These are phyloP conservation scores for Tanytarsus gracilentus DNA, from an alignment of 2,888 invertebrate genomes.

Conservation along the genomic window DNA sequence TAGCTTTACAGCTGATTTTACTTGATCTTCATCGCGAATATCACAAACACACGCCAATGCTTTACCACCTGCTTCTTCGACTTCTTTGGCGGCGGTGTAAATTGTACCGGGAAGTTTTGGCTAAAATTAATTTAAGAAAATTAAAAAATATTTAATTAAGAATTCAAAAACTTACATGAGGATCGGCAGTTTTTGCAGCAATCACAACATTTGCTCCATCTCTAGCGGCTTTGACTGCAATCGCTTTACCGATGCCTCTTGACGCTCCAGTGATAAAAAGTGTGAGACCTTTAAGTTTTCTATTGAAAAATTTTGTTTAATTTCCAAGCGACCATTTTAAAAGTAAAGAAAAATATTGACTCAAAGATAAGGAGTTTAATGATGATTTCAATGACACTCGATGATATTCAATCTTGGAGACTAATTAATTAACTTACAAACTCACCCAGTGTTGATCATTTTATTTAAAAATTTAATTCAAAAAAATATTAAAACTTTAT, in stretches of 20 bases:
- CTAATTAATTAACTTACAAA: too few relatives aligned
- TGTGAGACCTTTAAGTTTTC: neutral
- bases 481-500: too few relatives aligned
- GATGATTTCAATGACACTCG: too few relatives aligned
- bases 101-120: slow-evolving; percentile 60
- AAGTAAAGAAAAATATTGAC: too few relatives aligned
- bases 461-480: too few relatives aligned
- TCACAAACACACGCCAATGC: slow-evolving; percentile 74
- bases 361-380: too few relatives aligned
- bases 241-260: neutral
- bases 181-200: neutral
- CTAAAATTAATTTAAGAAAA: too few relatives aligned
- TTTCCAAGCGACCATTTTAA: too few relatives aligned
- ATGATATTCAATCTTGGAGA: too few relatives aligned
- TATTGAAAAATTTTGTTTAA: too few relatives aligned
- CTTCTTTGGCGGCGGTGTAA: slow-evolving; percentile 74
- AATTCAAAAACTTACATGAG: neutral
- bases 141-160: too few relatives aligned
- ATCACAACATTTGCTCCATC: neutral
- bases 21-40: slow-evolving; percentile 66
- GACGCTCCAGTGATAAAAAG: neutral
- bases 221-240: neutral
- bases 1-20: slow-evolving; percentile 53
- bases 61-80: slow-evolving; percentile 71
- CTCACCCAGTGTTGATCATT: neutral